Evolutionary conservation across 2,113 vertebrate genomes (phyloP), one percentile per base, ranked within the genome.

Genomic region (Tringa solitaria): DNA sequence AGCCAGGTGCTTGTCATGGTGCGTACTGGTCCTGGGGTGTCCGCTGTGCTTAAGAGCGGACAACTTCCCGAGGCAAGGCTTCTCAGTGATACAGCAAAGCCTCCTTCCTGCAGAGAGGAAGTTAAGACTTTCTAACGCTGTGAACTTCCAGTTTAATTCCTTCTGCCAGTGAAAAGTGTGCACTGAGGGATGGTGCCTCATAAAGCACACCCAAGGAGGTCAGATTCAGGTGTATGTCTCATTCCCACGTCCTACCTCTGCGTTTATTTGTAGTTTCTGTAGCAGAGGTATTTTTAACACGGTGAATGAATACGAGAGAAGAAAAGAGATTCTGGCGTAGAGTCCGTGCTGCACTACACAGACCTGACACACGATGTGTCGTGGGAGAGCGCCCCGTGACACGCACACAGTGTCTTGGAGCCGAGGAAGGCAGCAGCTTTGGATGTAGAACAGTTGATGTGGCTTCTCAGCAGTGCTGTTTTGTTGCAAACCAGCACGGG

Each of bases 291-390:
- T 10, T 28, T 54, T 15, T 30, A 23, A 21, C 4, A 2, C 6
- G 19, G 15, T 17, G 41, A 54, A 46, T 41, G 73, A 26, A 23
- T 30, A 10, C 1, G 8, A 10, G 6, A 16, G 61, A 68, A 69
- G 35, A 23, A 12, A 37, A 14, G 6, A 24, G 35, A 5, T 37
- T 27, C 24, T 33, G 28, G 32, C 3, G 2, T 4, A 5, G 26
- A 2, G 5, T 37, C 35, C 0, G 7, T 43, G 60, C 35, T 45
- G 20, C 13, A 0, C 22, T 6, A 2, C 13, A 0, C 30, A 7
- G 54, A n/a, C 12, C 10, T 35, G 64, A 14, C 27, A 24, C 45
- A 6, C 1, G 8, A 10, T 14, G 15, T 9, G 1, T 6, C 20
- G 41, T 16, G 41, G 50, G 50, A 18, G 43, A 70, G 37, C 6